phyloP scores from a whole-genome alignment of 35 echinoderm and acorn worm species.

The Amphiura filiformis region DNA sequence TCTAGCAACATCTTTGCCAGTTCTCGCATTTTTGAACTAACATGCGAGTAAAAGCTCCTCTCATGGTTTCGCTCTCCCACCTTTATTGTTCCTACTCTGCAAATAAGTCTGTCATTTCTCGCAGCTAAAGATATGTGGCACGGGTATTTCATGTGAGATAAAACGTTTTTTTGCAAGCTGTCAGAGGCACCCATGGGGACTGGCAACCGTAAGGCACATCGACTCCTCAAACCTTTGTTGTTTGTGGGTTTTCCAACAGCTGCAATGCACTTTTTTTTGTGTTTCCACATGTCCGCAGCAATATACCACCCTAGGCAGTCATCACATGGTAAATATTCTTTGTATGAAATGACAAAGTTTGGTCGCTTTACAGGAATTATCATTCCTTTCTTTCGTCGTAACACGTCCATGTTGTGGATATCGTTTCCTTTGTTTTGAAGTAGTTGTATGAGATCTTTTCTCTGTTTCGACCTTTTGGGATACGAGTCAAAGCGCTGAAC shows the following conservation, averaged over 20 bases:
- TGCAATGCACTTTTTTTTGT: background rate
- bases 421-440: background rate
- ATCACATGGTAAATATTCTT: too few species aligned
- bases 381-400: too few species aligned
- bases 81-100: background rate
- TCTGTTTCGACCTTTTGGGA: background rate
- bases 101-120: background rate
- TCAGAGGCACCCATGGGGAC: background rate
- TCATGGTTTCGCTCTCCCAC: background rate
- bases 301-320: background rate
- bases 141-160: background rate
- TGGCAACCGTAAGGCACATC: background rate
- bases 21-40: constrained; percentile 6
- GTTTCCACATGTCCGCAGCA: background rate
- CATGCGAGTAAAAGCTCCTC: background rate
- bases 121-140: background rate
- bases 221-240: background rate
- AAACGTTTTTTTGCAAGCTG: background rate
- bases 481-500: background rate
- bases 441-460: background rate
- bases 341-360: too few species aligned
- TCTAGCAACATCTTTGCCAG: background rate
- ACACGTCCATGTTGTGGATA: background rate
- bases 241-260: background rate
- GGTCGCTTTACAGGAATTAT: too few species aligned